Conservation (phyloP, 2,888 invertebrate genomes). For the Stenodera caucasica region DNA sequence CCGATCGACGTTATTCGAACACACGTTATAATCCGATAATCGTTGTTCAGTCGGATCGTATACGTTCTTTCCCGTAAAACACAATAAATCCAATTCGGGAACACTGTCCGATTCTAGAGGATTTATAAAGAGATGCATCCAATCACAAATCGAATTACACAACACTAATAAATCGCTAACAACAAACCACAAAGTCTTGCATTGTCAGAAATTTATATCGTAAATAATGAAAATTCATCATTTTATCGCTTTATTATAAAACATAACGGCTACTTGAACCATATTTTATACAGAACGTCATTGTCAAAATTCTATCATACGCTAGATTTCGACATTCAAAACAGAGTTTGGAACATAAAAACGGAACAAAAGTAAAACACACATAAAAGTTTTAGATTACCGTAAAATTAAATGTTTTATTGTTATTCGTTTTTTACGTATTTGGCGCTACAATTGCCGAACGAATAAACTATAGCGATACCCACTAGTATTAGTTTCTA, state of each 20-base stretch:
- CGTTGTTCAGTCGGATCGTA: neutral
- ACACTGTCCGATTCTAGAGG: neutral
- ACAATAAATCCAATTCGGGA: neutral
- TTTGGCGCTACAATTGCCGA: no score
- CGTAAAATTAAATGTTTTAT: conserved; percentile 7
- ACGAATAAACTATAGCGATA: no score
- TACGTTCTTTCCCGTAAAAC: neutral
- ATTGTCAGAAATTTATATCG: no score
- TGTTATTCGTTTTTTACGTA: neutral
- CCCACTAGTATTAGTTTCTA: neutral
- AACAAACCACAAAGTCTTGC: no score
- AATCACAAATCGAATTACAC: neutral
- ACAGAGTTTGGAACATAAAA: neutral
- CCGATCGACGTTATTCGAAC: neutral
- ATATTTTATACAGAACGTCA: neutral
- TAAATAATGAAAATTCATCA: neutral
- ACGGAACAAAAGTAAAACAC: neutral
- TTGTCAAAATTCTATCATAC: neutral
- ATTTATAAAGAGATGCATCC: neutral
- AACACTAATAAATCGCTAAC: neutral
- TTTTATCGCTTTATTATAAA: neutral
- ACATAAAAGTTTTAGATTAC: conserved; percentile 5
- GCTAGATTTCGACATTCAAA: neutral
- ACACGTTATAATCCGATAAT: conserved; percentile 6
- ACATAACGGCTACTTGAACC: neutral